Percentiles rank a stretch among this genome's conserved stretches.
Conservation (phyloP, 1,140 invertebrate genomes). For the Drosophila melanica region DNA sequence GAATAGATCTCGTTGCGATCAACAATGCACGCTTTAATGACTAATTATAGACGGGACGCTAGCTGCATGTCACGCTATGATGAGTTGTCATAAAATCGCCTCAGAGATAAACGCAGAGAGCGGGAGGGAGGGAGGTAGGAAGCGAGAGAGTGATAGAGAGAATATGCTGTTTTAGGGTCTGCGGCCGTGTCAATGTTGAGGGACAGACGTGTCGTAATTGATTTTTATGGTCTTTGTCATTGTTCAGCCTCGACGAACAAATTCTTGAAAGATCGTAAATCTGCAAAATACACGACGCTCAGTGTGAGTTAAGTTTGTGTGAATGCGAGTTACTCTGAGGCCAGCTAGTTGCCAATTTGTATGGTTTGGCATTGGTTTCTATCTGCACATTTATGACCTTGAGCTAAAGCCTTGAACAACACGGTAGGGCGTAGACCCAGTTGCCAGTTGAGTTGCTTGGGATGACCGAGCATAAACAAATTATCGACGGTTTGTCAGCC, state of each 20-base stretch:
- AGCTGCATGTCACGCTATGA: constrained; percentile 74
- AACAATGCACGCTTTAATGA: constrained; percentile 80
- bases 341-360: constrained; percentile 72
- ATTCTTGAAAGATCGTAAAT: constrained; percentile 71
- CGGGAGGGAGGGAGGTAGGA: neutral
- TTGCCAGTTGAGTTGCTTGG: constrained; percentile 10
- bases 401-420: constrained; percentile 53
- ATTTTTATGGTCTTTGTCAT: constrained; percentile 81
- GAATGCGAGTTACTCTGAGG: constrained; percentile 14
- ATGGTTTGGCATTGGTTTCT: constrained; percentile 10
- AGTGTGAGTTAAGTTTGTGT: constrained; percentile 20
- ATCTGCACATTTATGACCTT: constrained; percentile 67
- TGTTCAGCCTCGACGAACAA: constrained; percentile 54
- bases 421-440: constrained; percentile 13
- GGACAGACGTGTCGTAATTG: constrained; percentile 81
- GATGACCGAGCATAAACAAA: constrained; percentile 72
- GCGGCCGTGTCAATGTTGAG: constrained; percentile 71
- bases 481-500: constrained; percentile 67
- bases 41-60: constrained; percentile 75
- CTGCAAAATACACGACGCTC: constrained; percentile 21
- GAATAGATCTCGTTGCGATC: constrained; percentile 39
- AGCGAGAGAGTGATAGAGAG: constrained; percentile 13
- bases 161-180: constrained; percentile 23
- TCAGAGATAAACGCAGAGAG: constrained; percentile 30
- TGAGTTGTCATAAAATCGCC: constrained; percentile 82